These are phyloP conservation scores for Dicyrtomina minuta DNA, from an alignment of 2,888 invertebrate genomes.

Conservation along the genomic window DNA sequence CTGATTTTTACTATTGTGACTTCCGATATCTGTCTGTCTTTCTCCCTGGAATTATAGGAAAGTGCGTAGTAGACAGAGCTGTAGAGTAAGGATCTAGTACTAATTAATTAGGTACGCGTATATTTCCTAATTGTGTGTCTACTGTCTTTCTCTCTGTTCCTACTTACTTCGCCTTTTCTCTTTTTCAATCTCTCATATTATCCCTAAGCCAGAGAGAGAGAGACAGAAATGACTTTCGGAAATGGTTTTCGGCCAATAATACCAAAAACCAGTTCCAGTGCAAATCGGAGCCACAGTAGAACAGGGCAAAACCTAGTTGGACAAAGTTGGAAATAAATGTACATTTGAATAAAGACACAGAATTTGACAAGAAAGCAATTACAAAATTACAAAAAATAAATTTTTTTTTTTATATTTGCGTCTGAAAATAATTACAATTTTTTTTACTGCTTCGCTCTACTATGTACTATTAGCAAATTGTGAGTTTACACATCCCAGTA, in stretches of 20 bases:
- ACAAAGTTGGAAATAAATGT: constrained; percentile 23
- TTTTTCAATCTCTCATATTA: constrained; percentile 6
- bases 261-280: no score
- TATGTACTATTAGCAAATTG: no score
- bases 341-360: background rate
- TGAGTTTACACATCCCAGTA: no score
- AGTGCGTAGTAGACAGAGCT: background rate
- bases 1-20: no score
- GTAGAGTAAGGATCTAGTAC: background rate
- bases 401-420: no score
- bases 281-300: no score
- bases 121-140: constrained; percentile 7
- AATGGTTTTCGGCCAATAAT: constrained; percentile 29
- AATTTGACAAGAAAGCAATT: no score
- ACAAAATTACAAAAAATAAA: no score
- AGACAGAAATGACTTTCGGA: constrained; percentile 32
- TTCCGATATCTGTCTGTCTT: no score
- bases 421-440: no score
- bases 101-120: background rate
- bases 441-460: no score
- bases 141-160: constrained; percentile 5
- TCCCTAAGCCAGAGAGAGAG: constrained; percentile 1
- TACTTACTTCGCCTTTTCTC: background rate
- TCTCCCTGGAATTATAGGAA: no score
- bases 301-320: constrained; percentile 10